Base-by-base conservation (phyloP, 2,797 vertebrate genomes). In the Eurystomus glaucurus region DNA sequence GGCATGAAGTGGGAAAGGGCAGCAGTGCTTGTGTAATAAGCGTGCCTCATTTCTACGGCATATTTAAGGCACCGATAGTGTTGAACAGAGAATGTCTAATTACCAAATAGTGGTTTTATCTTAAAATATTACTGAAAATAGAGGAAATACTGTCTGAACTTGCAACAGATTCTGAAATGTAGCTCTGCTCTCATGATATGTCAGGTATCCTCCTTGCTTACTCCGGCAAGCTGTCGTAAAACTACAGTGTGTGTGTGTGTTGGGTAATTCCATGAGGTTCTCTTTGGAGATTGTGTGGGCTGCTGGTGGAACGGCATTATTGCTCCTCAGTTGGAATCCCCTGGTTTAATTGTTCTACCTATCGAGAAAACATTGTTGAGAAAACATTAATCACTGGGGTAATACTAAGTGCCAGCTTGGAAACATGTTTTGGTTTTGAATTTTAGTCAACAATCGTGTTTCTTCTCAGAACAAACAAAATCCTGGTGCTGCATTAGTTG, bases 161-260 rank as follows among this genome's bases (percentile, higher is more conserved):
- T 65, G 48, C 54, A 81, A 52, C 60, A 50, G 39, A 85, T 52
- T 85, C 78, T 93, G 75, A 61, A 69, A 28, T n/a, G 48, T 6
- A 41, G 50, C 87, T 91, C 7, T 80, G 35, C 37, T 92, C 60
- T 91, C 60, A 64, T 94, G 88, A 88, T 85, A 89, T 95, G 89
- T 97, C 89, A 83, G 89, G 85, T 94, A 90, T 95, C 71, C 43
- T 94, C 52, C 89, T 97, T 95, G 84, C 96, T 97, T 96, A 89
- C 75, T 64, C 71, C 91, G 93, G 65, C 81, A 83, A 50, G 68
- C 60, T 88, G 83, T 91, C 69, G 21, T 43, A 80, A 74, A 96
- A 37, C 58, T 89, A 39, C 74, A n/a, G 35, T 20, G 85, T 92
- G 46, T 92, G 46, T 92, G 37, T 92, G 5, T 43, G 57, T 93